phyloP scores from a whole-genome alignment of 2,113 vertebrate species.

The Rafetus swinhoei region DNA sequence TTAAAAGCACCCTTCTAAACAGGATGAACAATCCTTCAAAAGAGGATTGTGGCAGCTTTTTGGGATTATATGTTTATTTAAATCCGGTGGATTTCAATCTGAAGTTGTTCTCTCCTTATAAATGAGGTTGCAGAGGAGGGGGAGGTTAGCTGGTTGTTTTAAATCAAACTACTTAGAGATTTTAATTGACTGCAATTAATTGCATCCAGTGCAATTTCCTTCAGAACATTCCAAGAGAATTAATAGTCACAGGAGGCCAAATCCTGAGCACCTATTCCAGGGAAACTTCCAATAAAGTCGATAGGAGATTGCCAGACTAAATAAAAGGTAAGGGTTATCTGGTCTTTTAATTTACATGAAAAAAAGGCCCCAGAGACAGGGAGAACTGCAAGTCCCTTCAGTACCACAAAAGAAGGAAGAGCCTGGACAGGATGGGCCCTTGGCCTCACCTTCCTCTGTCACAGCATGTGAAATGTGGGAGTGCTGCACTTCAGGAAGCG shows the following conservation, averaged over 20 bases:
- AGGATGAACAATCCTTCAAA: constrained; percentile 8
- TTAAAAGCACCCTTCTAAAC: neutral
- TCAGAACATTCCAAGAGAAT: neutral
- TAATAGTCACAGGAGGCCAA: neutral
- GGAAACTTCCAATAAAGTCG: neutral
- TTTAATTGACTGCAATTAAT: neutral
- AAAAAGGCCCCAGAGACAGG: neutral
- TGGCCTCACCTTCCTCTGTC: neutral
- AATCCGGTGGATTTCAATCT: neutral
- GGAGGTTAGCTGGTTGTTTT: neutral
- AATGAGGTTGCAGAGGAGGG: neutral
- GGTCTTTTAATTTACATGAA: neutral
- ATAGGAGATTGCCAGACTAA: neutral
- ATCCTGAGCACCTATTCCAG: neutral
- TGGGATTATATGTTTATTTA: neutral
- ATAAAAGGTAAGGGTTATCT: neutral
- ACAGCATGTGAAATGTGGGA: neutral
- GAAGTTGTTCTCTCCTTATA: neutral
- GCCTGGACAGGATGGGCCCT: neutral
- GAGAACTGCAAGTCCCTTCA: neutral
- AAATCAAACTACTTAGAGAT: neutral
- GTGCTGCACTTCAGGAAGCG: fast-evolving
- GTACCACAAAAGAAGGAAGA: neutral
- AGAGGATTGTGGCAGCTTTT: neutral
- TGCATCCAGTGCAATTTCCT: neutral